Conservation (phyloP, 2,888 invertebrate genomes). For the Torymus auratus region DNA sequence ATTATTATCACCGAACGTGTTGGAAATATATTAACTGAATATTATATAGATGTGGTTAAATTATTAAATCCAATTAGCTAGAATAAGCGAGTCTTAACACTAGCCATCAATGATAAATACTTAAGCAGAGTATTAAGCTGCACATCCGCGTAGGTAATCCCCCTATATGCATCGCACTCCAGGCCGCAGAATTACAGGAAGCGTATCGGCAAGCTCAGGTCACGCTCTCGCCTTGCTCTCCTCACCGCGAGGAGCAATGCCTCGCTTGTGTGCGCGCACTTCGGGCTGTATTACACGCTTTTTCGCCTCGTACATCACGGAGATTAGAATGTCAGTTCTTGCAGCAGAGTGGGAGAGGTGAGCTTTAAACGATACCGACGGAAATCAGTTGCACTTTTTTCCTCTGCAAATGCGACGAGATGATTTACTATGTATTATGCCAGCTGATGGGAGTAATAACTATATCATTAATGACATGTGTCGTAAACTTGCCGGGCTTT, state of each 20-base stretch:
- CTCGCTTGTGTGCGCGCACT: conserved; percentile 12
- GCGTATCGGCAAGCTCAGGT: conserved; percentile 29
- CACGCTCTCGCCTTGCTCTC: not conserved
- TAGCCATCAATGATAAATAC: too few relatives aligned
- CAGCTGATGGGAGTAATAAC: not conserved
- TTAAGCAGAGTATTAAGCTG: too few relatives aligned
- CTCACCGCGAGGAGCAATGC: not conserved
- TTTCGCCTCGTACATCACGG: conserved; percentile 41
- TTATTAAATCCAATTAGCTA: too few relatives aligned
- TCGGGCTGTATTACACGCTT: conserved; percentile 17
- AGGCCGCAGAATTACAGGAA: not conserved
- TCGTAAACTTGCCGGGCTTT: not conserved
- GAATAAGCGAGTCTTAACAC: too few relatives aligned
- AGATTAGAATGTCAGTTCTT: conserved; percentile 43
- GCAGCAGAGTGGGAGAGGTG: not conserved
- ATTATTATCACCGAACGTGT: too few relatives aligned
- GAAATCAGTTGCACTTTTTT: conserved; percentile 3
- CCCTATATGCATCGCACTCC: too few relatives aligned
- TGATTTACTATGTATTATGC: conserved; percentile 28
- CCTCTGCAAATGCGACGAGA: not conserved
- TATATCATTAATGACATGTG: not conserved
- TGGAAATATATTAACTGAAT: too few relatives aligned
- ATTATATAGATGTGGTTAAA: too few relatives aligned
- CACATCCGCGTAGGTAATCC: too few relatives aligned
- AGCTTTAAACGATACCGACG: conserved; percentile 20